Base-by-base conservation (phyloP, 2,113 vertebrate genomes). In the Sceloporus undulatus region DNA sequence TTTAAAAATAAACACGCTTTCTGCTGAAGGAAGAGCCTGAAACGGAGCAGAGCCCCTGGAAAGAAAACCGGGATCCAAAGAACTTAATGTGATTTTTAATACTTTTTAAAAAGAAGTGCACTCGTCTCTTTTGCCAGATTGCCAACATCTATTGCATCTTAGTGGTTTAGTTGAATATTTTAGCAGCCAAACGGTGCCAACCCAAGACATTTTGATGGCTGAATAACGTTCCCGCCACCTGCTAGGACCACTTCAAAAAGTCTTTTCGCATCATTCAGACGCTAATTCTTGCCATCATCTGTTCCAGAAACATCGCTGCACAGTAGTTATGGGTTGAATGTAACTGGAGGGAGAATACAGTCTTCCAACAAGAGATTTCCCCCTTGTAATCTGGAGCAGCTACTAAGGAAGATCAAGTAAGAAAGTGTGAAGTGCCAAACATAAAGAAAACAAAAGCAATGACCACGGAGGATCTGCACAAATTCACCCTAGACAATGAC, bases 1-100 rank as follows among this genome's bases (percentile, higher is more conserved):
- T 88, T 71, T 23, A 21, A 77, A 90, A 91, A 75, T 4, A 92
- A 93, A 78, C 52, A 52, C 13, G 59, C 34, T 77, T 52, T 73
- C 78, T 18, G 52, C 9, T 42, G 56, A 78, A 68, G 19, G 71
- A 93, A 75, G 27, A 38, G 80, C 79, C 8, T 70, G 79, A 82
- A 90, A 62, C 0, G 4, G 65, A 1, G 82, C 56, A 75, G 23
- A 74, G 59, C 6, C 65, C 40, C 86, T 76, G 23, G 0, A 5
- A 19, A 21, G 88, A 27, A 86, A 79, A 73, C 0, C 2, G 73
- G 1, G 0, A 71, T 13, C 68, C 0, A 23, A 6, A 4, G 79
- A 9, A 65, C 16, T 1, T 75, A 59, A 54, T 2, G 78, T 3
- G 82, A n/a, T 48, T 27, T 34, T 77, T 29, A 70, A 89, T 74